A percentile compares a stretch with the other conserved stretches of the same genome.
phyloP scores from a whole-genome alignment of 2,888 invertebrate species.

The Isotomurus palustris region DNA sequence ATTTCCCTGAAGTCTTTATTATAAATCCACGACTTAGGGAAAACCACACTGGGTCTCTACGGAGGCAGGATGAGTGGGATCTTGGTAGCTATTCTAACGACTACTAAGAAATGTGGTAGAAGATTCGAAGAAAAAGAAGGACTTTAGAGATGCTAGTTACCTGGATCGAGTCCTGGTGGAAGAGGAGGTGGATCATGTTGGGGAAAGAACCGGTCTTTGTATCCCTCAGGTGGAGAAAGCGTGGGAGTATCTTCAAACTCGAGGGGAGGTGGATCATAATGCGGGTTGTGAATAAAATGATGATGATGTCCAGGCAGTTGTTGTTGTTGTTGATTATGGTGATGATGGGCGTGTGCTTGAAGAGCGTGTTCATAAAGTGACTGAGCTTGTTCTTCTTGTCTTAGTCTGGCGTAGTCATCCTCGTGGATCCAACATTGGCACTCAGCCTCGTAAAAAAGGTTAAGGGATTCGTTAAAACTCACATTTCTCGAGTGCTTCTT shows the following conservation, averaged over 20 bases:
- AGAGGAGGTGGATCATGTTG: conserved; percentile 42
- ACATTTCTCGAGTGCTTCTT: conserved; percentile 70
- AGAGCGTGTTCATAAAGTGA: conserved; percentile 27
- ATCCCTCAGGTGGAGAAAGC: conserved; percentile 84
- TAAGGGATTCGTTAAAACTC: conserved; percentile 80
- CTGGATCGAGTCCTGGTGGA: conserved; percentile 38
- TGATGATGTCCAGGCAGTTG: conserved; percentile 31
- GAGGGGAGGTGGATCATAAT: conserved; percentile 58
- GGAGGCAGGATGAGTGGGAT: too few relatives aligned
- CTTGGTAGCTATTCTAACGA: too few relatives aligned
- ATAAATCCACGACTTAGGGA: too few relatives aligned
- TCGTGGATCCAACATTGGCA: conserved; percentile 86
- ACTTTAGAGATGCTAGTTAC: conserved; percentile 23
- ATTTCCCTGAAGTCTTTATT: too few relatives aligned
- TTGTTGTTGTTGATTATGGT: conserved; percentile 47
- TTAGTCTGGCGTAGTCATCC: conserved; percentile 73
- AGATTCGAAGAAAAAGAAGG: neutral
- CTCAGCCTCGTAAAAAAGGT: conserved; percentile 87
- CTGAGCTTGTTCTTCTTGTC: conserved; percentile 56
- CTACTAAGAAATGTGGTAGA: too few relatives aligned
- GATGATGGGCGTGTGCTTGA: conserved; percentile 32
- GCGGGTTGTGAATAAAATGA: conserved; percentile 41
- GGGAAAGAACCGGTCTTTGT: conserved; percentile 62
- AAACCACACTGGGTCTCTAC: too few relatives aligned
- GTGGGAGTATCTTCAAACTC: conserved; percentile 77